Conservation (phyloP, 1,140 invertebrate species). For the Panulirus ornatus region DNA sequence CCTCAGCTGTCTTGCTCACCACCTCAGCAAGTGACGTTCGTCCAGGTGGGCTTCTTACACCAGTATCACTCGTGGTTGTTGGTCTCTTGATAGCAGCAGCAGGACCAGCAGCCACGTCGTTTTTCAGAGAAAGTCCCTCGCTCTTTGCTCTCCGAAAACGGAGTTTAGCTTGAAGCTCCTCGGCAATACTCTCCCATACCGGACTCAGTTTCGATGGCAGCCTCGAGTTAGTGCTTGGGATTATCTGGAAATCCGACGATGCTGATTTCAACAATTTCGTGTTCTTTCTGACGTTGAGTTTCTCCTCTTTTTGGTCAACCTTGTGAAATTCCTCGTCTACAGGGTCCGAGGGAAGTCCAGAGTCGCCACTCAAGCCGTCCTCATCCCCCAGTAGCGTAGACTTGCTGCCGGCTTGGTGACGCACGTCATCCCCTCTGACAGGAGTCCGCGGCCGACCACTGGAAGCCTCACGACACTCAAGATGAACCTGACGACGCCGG, state of each 20-base stretch:
- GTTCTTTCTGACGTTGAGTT: background rate
- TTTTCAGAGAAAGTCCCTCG: background rate
- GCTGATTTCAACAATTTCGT: background rate
- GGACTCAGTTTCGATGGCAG: background rate
- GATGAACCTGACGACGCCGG: background rate
- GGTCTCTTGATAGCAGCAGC: background rate
- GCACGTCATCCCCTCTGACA: background rate
- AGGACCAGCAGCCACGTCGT: background rate
- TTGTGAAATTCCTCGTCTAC: slow-evolving; percentile 21
- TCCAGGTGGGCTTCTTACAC: background rate
- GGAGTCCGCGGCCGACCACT: background rate
- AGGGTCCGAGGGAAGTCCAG: slow-evolving; percentile 55
- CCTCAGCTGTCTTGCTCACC: background rate
- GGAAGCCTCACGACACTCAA: slow-evolving; percentile 22
- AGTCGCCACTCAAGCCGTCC: slow-evolving; percentile 55
- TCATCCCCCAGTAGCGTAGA: background rate
- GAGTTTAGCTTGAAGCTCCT: slow-evolving; percentile 52
- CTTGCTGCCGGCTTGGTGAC: background rate
- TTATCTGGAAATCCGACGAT: background rate
- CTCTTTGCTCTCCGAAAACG: slow-evolving; percentile 26
- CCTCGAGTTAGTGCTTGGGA: background rate
- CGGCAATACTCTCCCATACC: slow-evolving; percentile 5
- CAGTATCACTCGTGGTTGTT: background rate
- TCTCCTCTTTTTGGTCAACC: slow-evolving; percentile 8
- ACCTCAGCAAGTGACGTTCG: background rate